These are phyloP conservation scores for Siderastrea radians DNA, from an alignment of 92 coral and sea anemone genomes.

Conservation along the genomic window DNA sequence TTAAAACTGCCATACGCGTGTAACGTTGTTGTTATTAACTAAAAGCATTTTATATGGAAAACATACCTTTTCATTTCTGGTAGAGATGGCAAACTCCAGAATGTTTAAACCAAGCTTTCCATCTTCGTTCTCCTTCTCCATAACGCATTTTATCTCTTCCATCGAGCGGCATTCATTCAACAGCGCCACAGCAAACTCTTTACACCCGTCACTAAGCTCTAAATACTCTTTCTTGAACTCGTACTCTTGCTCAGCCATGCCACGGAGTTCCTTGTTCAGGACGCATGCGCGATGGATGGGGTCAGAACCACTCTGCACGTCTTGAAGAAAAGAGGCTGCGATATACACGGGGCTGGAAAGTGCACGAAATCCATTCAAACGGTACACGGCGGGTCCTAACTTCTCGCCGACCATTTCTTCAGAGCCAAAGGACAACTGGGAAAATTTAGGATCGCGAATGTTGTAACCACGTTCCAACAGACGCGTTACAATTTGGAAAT, in stretches of 20 bases:
- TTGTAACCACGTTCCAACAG: constrained; percentile 48
- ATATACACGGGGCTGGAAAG: constrained; percentile 57
- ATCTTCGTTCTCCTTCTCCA: constrained; percentile 49
- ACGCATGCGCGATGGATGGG: constrained; percentile 54
- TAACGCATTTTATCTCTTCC: constrained; percentile 66
- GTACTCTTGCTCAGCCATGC: constrained; percentile 41
- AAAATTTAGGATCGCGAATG: constrained; percentile 13
- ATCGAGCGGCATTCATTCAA: constrained; percentile 62
- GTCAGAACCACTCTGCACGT: constrained; percentile 43
- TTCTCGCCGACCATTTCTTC: constrained; percentile 16
- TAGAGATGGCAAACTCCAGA: constrained; percentile 61
- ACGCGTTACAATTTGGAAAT: constrained; percentile 45
- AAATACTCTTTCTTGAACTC: constrained; percentile 64
- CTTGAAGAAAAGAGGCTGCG: constrained; percentile 51
- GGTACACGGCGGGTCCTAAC: constrained; percentile 48
- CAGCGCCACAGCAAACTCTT: constrained; percentile 56
- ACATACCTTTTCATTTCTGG: constrained; percentile 56
- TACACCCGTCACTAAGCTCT: constrained; percentile 39
- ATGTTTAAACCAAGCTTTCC: constrained; percentile 22
- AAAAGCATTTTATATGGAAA: background rate
- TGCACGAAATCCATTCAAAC: constrained; percentile 49
- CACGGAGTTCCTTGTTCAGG: constrained; percentile 55
- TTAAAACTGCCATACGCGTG: too few species aligned
- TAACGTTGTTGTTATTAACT: too few species aligned
- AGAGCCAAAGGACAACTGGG: constrained; percentile 1